Evolutionary conservation across 2,113 vertebrate genomes (phyloP), one percentile per base, ranked within the genome.

Genomic region (Gadus chalcogrammus): DNA sequence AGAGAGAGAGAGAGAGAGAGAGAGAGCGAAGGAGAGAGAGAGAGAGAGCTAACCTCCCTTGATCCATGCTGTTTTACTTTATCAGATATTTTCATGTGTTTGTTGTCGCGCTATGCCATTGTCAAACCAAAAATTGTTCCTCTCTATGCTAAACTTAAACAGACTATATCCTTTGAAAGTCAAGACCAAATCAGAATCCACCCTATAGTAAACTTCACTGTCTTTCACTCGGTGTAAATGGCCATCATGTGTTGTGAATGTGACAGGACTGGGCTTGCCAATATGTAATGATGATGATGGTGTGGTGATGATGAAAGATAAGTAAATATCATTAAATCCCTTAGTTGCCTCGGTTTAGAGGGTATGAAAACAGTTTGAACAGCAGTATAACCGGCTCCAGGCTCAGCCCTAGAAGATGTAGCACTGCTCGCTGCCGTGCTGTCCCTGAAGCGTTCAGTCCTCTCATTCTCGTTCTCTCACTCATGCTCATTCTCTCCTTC

Each of bases 371-470:
- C 74, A 71, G 56, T 42, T 59, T 52, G 27, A 70, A 70, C 38
- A 67, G 52, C 56, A 11, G 71, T 69, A 6, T 87, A 88, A 88
- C 80, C 68, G 76, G 76, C 72, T 86, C 85, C 80, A 85, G 85
- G 81, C 15, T 31, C 68, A 9, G 15, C 78, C 42, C 9, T 48
- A 48, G 56, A 64, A 82, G 79, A 81, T 74, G 79, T 69, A 75
- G 81, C 81, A 77, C 13, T 16, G 15, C 17, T 61, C 8, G 55
- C 68, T 48, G 42, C 42, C 12, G 42, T 48, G 42, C 42, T 2
- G 42, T 9, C 9, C 58, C 61, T 70, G 24, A n/a, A 42, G 15
- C 8, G 15, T 8, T 17, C 35, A 5, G 31, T n/a, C 31, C 63
- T 65, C 31, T 17, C 63, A 20, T 15, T 42, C n/a, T 38, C 22